phyloP scores from a whole-genome alignment of 2,797 vertebrate species.

The Columba guinea region DNA sequence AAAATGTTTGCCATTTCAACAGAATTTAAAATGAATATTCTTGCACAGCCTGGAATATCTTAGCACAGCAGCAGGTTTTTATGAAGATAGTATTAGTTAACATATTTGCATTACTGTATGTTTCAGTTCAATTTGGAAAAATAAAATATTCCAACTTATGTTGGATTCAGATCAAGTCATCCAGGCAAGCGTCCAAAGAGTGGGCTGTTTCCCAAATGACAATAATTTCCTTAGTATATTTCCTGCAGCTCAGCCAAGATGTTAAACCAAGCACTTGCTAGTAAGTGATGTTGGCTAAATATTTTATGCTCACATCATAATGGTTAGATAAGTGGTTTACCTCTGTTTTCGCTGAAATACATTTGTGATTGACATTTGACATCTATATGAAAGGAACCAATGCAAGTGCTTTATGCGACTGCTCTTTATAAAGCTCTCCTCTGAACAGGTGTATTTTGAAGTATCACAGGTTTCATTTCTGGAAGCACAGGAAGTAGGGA shows the following conservation, averaged over 20 bases:
- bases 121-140: not conserved
- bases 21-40: not conserved
- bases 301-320: slow-evolving; percentile 20
- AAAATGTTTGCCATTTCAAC: not conserved
- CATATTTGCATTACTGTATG: slow-evolving; percentile 1
- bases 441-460: not conserved
- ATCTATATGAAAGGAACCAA: not conserved
- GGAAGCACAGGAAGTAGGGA: not conserved
- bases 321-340: not conserved
- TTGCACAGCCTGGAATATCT: not conserved
- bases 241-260: not conserved
- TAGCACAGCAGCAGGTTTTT: slow-evolving; percentile 16
- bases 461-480: not conserved
- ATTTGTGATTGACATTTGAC: not conserved
- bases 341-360: not conserved
- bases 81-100: slow-evolving; percentile 5
- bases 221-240: slow-evolving; percentile 35
- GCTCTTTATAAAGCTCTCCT: not conserved
- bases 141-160: not conserved
- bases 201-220: slow-evolving; percentile 22
- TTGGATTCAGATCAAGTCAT: slow-evolving; percentile 41
- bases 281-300: slow-evolving; percentile 42
- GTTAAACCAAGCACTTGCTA: not conserved
- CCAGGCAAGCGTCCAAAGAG: slow-evolving; percentile 35
- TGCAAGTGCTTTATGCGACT: not conserved